Evolutionary conservation across 2,797 vertebrate species (phyloP).

Genomic region (Microctenopoma steveboyesi): DNA sequence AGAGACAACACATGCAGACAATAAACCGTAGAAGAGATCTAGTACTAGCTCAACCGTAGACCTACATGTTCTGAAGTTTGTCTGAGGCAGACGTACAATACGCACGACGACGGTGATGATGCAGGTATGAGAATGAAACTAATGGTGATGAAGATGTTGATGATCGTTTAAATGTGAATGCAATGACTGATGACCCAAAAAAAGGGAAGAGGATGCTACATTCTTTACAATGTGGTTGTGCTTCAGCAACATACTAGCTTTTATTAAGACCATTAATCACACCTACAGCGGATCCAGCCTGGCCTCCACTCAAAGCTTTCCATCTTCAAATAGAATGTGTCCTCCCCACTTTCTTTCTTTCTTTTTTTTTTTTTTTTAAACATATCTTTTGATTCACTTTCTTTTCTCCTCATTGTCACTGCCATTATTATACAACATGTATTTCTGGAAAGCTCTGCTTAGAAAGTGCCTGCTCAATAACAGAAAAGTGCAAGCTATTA

Average conservation of each 20-base stretch:
- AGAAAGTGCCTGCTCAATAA: slow-evolving; percentile 90
- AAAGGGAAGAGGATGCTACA: slow-evolving; percentile 65
- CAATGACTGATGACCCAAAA: slow-evolving; percentile 66
- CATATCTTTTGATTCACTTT: slow-evolving; percentile 62
- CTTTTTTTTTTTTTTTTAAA: background rate
- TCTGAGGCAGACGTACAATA: slow-evolving; percentile 56
- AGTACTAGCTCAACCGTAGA: slow-evolving; percentile 70
- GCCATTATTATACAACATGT: slow-evolving; percentile 75
- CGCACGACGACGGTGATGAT: slow-evolving; percentile 35
- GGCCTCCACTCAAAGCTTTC: slow-evolving; percentile 77
- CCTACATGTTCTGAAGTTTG: slow-evolving; percentile 64
- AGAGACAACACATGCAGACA: slow-evolving; percentile 61
- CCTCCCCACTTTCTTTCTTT: slow-evolving; percentile 48
- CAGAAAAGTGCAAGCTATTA: slow-evolving; percentile 81
- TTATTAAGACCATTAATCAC: slow-evolving; percentile 68
- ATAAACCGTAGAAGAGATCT: slow-evolving; percentile 68
- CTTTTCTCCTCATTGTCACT: slow-evolving; percentile 72
- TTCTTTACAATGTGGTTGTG: slow-evolving; percentile 75
- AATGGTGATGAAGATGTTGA: slow-evolving; percentile 47
- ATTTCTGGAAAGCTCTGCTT: slow-evolving; percentile 85
- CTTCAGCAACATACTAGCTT: slow-evolving; percentile 77
- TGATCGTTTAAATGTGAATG: slow-evolving; percentile 69
- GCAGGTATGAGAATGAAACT: slow-evolving; percentile 54
- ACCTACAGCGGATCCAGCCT: slow-evolving; percentile 68
- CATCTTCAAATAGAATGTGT: slow-evolving; percentile 75